Evolutionary conservation across 2,113 vertebrate genomes (phyloP), one percentile per base, ranked within the genome.

Genomic region (Pelecanoides urinatrix): DNA sequence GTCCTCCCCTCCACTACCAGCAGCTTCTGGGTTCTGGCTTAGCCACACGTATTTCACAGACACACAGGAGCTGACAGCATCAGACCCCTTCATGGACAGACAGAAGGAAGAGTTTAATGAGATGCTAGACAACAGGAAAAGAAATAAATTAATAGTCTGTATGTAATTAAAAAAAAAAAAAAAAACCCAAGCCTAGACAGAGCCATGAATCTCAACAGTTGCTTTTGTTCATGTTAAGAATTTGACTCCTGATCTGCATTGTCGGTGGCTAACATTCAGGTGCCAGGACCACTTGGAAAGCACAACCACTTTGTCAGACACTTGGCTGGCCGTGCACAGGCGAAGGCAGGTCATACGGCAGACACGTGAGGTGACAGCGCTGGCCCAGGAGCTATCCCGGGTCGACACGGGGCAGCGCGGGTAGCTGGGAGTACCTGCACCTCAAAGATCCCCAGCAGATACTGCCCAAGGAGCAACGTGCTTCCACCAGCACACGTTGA

Each of bases 361-460:
- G 44, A 36, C 44, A 25, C 38, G 27, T 1, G 1, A 78, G 77
- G 42, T 56, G 55, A 53, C 3, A 40, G 9, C 7, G 30, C 18
- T 67, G 67, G 36, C 49, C 59, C 75, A 53, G n/a, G 29, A 14
- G 23, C 34, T 16, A 38, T 11, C 6, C 47, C 0, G 2, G 21
- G 26, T 13, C 1, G 1, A 22, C 19, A 53, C 0, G 0, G 6
- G 29, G 13, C 34, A 65, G 32, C 2, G 3, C 1, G 2, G 12
- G 22, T 23, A 30, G n/a, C n/a, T n/a, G n/a, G n/a, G n/a, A n/a
- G n/a, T 50, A 13, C 53, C 23, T 40, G n/a, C 29, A 40, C 32
- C 52, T 50, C 40, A 26, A 50, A 72, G 50, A 75, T 34, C 34
- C 34, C 58, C 3, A 2, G 53, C 36, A 78, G n/a, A 40, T 4